Evolutionary conservation across 2,888 invertebrate genomes (phyloP).

Genomic region (Caenorhabditis sulstoni): DNA sequence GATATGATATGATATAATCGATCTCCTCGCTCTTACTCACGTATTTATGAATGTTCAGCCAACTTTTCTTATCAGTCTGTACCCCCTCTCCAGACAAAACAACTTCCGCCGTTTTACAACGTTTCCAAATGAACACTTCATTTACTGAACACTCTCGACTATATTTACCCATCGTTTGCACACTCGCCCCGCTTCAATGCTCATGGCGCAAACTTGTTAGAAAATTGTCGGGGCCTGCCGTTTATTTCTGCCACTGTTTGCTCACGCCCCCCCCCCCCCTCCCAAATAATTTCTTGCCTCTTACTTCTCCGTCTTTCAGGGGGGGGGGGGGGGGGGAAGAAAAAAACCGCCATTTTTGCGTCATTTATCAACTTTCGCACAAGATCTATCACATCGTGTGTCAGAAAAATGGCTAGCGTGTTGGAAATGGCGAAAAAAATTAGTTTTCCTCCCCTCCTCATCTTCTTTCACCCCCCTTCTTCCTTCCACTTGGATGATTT

Average conservation of each 20-base stretch:
- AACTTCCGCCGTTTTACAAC: neutral
- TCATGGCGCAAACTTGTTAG: constrained; percentile 35
- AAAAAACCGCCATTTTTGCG: too few species aligned
- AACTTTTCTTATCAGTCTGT: neutral
- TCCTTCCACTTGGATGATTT: too few species aligned
- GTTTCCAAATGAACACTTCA: constrained; percentile 17
- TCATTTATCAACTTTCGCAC: too few species aligned
- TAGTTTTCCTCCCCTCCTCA: too few species aligned
- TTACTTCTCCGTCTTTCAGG: neutral
- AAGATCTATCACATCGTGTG: too few species aligned
- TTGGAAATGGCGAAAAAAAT: too few species aligned
- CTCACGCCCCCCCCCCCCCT: neutral
- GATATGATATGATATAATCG: neutral
- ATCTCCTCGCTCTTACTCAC: neutral
- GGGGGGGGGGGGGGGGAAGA: too few species aligned
- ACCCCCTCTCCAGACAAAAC: too few species aligned
- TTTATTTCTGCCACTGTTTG: constrained; percentile 1
- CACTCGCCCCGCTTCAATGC: neutral
- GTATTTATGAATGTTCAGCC: neutral
- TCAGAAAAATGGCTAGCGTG: too few species aligned
- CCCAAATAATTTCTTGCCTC: too few species aligned
- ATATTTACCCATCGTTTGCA: constrained; percentile 41
- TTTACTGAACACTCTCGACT: constrained; percentile 9
- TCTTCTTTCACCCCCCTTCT: too few species aligned
- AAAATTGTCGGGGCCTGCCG: constrained; percentile 15